Evolutionary conservation across 2,113 vertebrate genomes (phyloP).

Genomic region (Pelobates fuscus): DNA sequence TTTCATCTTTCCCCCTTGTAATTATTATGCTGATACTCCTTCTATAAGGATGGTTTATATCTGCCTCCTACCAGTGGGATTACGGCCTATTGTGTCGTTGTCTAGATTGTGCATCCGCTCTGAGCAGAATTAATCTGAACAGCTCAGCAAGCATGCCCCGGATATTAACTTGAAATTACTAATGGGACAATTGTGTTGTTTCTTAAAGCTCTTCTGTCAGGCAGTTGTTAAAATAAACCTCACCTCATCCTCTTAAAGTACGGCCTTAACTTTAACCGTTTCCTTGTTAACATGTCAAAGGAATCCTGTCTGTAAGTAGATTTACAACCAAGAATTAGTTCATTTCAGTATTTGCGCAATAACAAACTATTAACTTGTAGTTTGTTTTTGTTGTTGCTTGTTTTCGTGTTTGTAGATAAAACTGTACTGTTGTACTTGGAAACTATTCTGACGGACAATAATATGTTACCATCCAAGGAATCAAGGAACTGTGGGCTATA

Average conservation of each 20-base stretch:
- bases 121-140: conserved; percentile 28
- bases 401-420: no score
- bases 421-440: no score
- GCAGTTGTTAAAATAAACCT: background rate
- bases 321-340: no score
- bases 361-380: no score
- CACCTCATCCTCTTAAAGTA: background rate
- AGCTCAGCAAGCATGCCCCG: conserved; percentile 32
- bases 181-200: conserved; percentile 5
- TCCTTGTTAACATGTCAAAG: no score
- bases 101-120: conserved; percentile 4
- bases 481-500: no score
- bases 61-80: conserved; percentile 17
- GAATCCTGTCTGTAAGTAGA: no score
- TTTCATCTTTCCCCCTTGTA: conserved; percentile 7
- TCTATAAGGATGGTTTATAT: conserved; percentile 30
- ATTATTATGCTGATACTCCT: conserved; percentile 28
- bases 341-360: no score
- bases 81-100: conserved; percentile 31
- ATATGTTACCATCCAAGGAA: no score
- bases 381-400: no score
- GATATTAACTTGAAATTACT: conserved; percentile 29
- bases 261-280: conserved; percentile 1
- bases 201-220: background rate
- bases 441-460: no score